Evolutionary conservation across 2,113 vertebrate genomes (phyloP), one percentile per base, ranked within the genome.

Genomic region (Cheilinus undulatus): DNA sequence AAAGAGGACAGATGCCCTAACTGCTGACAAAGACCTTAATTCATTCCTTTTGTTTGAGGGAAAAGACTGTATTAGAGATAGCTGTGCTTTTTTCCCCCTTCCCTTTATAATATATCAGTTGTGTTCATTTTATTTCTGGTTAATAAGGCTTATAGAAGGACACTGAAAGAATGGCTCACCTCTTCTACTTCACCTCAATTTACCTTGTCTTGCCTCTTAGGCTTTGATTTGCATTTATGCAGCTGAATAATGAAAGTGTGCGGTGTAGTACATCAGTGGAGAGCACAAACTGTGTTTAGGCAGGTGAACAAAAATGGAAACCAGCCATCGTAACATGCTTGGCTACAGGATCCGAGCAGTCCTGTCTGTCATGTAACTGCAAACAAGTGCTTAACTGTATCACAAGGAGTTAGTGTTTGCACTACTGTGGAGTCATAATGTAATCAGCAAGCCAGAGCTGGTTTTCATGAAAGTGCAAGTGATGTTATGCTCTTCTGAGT

Each of bases 1-100:
- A 73, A 53, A 78, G 71, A 58, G 63, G 80, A 83, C 82, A 80
- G 79, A 86, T 83, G 76, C 71, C 78, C 82, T 63, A 84, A 89
- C 56, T 90, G 90, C 90, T 91, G 91, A 92, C 88, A 91, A 91
- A 89, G 91, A 80, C 89, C 74, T 82, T 85, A 73, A 85, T 89
- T 77, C 67, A 68, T 68, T 78, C 30, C 67, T 64, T 86, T 86
- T 86, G 76, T 89, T 81, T 59, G 43, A 87, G 67, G 73, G 62
- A 54, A 84, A 70, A 77, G 68, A 78, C 76, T 62, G 42, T 71
- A 80, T 86, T 80, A 82, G 71, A 85, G 88, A 91, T 89, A 88
- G 76, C 61, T 20, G 8, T n/a, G 71, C 52, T 76, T 74, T 74
- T 78, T 20, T 45, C 5, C 19, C 58, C n/a, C 26, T 60, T 30